Base-by-base conservation (phyloP, 1,140 invertebrate genomes). In the Brachionus paranguensis region DNA sequence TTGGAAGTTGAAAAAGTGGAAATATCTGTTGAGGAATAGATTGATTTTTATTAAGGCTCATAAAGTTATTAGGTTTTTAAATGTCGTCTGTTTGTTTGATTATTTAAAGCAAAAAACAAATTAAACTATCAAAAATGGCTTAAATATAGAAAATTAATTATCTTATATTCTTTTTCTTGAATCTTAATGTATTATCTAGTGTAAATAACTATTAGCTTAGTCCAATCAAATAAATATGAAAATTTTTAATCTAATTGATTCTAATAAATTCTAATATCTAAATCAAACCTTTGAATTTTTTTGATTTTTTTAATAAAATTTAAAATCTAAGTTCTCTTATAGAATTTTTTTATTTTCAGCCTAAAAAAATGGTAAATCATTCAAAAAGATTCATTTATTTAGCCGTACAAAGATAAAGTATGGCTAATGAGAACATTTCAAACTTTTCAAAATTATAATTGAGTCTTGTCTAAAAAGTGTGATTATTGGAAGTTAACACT, bases 1-100 rank as follows among this genome's bases (percentile, higher is more conserved):
- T 81, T 81, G 8, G 53, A 81, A 81, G 78, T 81, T 20, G 78
- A 81, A 14, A 81, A 68, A 41, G 53, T 81, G 12, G 78, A 81
- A 41, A 81, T 81, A 27, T 45, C 78, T 17, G 43, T 55, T 37
- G 78, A 81, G 41, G 64, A 81, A 33, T 81, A 81, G 10, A 60
- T 8, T 24, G 20, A 3, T 60, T 20, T 60, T 60, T 17, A n/a
- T 20, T 20, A 24, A 24, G 17, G 53, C 53, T 60, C 53, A 60
- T 24, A 10, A 60, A 60, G 10, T 60, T 55, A 55, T 20, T 24
- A 60, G 6, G 1, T 60, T 60, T 17, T 60, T 60, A 60, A 20
- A 60, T 60, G n/a, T 60, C 20, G 53, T 60, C 17, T 60, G 20
- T 60, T 27, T 17, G 53, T 60, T 20, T 27, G 20, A 24, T 60